Evolutionary conservation across 2,888 invertebrate species (phyloP).

Genomic region (Plusia festucae): DNA sequence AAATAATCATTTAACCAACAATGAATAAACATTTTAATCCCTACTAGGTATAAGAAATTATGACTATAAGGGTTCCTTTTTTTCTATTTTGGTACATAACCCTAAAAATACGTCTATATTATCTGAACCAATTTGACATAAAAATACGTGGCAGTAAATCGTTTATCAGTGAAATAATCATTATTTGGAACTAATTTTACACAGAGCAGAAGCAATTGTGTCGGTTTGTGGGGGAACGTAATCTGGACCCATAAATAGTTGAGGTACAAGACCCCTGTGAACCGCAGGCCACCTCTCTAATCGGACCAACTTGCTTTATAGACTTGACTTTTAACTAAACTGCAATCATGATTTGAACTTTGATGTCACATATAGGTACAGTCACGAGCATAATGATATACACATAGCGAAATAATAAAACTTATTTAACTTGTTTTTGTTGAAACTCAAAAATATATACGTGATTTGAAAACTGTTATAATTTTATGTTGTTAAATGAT

Average conservation of each 20-base stretch:
- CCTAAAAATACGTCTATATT: not conserved
- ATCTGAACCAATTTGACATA: conserved; percentile 25
- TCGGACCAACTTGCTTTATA: conserved; percentile 22
- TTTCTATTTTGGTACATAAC: too few relatives aligned
- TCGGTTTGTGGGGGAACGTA: conserved; percentile 52
- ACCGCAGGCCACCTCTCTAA: conserved; percentile 42
- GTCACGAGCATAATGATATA: too few relatives aligned
- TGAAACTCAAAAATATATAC: too few relatives aligned
- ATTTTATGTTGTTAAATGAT: too few relatives aligned
- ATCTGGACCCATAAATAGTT: conserved; percentile 58
- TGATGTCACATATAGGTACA: too few relatives aligned
- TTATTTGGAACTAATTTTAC: conserved; percentile 46
- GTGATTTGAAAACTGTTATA: too few relatives aligned
- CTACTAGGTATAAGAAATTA: too few relatives aligned
- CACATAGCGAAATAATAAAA: too few relatives aligned
- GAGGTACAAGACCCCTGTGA: conserved; percentile 23
- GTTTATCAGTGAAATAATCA: conserved; percentile 47
- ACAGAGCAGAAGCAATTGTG: conserved; percentile 56
- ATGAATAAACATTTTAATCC: too few relatives aligned
- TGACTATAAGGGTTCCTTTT: too few relatives aligned
- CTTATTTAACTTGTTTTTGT: too few relatives aligned
- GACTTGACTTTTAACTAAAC: conserved; percentile 5
- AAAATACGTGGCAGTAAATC: conserved; percentile 38
- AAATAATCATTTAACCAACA: too few relatives aligned
- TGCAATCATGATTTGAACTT: not conserved